A percentile compares a stretch with the other conserved stretches of the same genome.
These are phyloP conservation scores for Pygoscelis adeliae DNA, from an alignment of 2,113 vertebrate genomes.

Conservation along the genomic window DNA sequence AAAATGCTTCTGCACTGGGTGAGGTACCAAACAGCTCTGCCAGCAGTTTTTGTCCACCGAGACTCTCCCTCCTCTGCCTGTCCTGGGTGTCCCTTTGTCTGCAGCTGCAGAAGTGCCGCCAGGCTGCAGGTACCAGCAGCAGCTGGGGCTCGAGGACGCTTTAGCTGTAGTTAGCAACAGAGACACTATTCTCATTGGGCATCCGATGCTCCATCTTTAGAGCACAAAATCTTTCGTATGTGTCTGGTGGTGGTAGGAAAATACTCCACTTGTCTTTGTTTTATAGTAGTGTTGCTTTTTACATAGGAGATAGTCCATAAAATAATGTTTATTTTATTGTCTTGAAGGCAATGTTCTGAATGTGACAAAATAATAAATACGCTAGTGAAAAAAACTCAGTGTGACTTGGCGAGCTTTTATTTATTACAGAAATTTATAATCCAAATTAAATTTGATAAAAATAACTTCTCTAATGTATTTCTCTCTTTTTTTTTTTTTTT, in stretches of 20 bases:
- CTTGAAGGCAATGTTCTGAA: constrained; percentile 21
- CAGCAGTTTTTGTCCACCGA: not conserved
- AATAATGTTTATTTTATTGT: not conserved
- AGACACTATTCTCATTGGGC: not conserved
- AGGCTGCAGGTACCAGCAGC: not conserved
- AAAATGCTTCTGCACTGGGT: not conserved
- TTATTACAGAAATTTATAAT: constrained; percentile 55
- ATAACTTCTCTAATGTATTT: constrained; percentile 36
- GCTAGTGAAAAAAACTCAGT: not conserved
- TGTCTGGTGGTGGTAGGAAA: not conserved
- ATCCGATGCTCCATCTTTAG: accelerated
- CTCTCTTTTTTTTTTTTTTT: not conserved
- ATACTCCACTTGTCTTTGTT: not conserved
- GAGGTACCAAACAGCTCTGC: not conserved
- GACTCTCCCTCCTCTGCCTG: not conserved
- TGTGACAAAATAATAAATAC: constrained; percentile 8
- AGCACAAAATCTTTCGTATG: not conserved
- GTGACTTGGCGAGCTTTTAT: constrained; percentile 40
- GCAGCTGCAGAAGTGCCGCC: not conserved
- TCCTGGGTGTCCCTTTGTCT: not conserved
- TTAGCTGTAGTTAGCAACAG: not conserved
- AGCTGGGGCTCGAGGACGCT: not conserved
- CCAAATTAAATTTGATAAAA: constrained; percentile 69
- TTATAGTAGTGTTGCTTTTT: not conserved
- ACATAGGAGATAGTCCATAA: not conserved